These are phyloP conservation scores for Odocoileus virginianus DNA, from an alignment of 2,113 vertebrate genomes.

Conservation along the genomic window DNA sequence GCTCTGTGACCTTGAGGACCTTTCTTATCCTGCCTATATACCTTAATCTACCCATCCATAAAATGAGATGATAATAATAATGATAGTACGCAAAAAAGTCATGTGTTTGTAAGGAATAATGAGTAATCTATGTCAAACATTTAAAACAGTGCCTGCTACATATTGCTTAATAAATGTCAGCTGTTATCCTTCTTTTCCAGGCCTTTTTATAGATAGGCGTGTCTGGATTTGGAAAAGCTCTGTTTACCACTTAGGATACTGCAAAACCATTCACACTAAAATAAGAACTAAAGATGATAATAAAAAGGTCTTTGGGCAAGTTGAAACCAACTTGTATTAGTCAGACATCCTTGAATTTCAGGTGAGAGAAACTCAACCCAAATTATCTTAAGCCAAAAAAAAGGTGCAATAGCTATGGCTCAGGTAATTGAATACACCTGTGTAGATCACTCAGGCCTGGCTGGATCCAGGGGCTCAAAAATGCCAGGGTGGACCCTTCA, in stretches of 20 bases:
- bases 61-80: neutral
- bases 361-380: neutral
- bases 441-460: neutral
- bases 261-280: neutral
- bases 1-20: neutral
- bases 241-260: neutral
- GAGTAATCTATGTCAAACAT: neutral
- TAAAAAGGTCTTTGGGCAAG: neutral
- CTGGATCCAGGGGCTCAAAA: neutral
- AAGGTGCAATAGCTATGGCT: neutral
- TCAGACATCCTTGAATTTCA: conserved; percentile 11
- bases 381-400: neutral
- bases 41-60: neutral
- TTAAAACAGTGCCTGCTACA: neutral
- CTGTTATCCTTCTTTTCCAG: neutral
- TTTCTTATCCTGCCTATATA: neutral
- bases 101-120: neutral
- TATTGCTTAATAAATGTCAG: neutral
- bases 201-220: neutral
- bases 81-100: neutral
- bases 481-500: neutral
- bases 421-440: neutral
- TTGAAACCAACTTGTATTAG: neutral
- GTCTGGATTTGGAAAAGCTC: neutral
- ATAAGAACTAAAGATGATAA: neutral